Evolutionary conservation across 1,140 invertebrate species (phyloP).

Genomic region (Drosophila serrata): DNA sequence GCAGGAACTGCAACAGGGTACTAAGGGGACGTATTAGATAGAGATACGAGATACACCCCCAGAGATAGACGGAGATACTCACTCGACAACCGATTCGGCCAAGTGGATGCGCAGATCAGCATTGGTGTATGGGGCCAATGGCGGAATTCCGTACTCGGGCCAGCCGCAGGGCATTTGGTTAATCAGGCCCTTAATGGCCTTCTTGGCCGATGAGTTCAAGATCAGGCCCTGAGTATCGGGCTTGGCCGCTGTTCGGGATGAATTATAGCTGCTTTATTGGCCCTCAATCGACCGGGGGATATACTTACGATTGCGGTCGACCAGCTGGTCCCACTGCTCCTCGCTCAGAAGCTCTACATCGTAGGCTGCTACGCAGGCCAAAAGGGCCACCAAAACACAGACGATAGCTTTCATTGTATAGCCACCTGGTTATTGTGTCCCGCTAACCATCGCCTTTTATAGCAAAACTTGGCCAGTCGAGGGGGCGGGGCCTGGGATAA

Average conservation of each 20-base stretch:
- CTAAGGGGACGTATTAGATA: slow-evolving; percentile 13
- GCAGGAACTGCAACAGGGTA: slow-evolving; percentile 68
- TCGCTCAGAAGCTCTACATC: slow-evolving; percentile 66
- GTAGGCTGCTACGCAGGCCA: slow-evolving; percentile 70
- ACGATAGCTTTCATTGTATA: slow-evolving; percentile 63
- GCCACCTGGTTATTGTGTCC: slow-evolving; percentile 27
- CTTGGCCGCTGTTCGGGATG: slow-evolving; percentile 34
- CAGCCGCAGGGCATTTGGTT: slow-evolving; percentile 77
- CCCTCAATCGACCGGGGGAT: not conserved
- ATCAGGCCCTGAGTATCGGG: slow-evolving; percentile 70
- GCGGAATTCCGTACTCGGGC: slow-evolving; percentile 72
- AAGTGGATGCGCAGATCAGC: slow-evolving; percentile 72
- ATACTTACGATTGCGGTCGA: slow-evolving; percentile 66
- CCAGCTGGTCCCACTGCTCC: slow-evolving; percentile 69
- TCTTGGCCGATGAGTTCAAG: slow-evolving; percentile 75
- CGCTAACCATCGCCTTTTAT: slow-evolving; percentile 56
- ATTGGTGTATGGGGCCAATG: slow-evolving; percentile 81
- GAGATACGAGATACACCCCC: not conserved
- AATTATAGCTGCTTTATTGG: slow-evolving; percentile 2
- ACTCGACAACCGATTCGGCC: slow-evolving; percentile 72
- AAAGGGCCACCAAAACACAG: slow-evolving; percentile 65
- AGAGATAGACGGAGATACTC: slow-evolving; percentile 29
- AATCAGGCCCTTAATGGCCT: slow-evolving; percentile 65
- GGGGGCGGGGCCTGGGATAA: not conserved
- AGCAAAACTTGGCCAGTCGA: slow-evolving; percentile 12